Conservation (phyloP, 2,797 vertebrate species). For the Leptodactylus fallax region DNA sequence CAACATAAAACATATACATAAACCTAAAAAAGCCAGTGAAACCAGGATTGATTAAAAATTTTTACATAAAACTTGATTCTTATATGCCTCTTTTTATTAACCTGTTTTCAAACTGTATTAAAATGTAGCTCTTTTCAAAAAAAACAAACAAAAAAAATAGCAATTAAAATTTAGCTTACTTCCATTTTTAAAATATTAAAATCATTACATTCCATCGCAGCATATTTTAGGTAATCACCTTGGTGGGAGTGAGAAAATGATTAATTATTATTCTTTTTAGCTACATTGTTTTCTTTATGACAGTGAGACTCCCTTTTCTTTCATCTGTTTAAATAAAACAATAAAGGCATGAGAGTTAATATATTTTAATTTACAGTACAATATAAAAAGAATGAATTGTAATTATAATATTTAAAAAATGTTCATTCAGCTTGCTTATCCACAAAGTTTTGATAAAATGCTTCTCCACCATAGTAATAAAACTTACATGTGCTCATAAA, state of each 20-base stretch:
- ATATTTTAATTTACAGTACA: neutral
- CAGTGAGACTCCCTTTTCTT: neutral
- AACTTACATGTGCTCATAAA: too few species aligned
- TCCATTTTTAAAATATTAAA: neutral
- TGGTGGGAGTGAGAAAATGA: neutral
- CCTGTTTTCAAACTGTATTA: too few species aligned
- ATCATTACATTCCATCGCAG: neutral
- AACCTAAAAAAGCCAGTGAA: too few species aligned
- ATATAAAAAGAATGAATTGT: neutral
- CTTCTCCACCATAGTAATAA: too few species aligned
- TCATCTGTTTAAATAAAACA: neutral
- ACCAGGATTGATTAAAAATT: too few species aligned
- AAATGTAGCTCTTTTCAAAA: neutral
- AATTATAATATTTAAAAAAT: neutral
- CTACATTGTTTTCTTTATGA: slow-evolving; percentile 5
- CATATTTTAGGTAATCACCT: neutral
- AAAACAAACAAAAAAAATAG: neutral
- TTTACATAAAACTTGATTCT: too few species aligned
- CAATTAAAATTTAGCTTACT: neutral
- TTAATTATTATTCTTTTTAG: neutral
- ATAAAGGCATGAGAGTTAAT: neutral
- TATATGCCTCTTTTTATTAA: neutral
- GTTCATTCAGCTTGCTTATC: neutral
- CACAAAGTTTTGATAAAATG: neutral
- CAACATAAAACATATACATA: too few species aligned